These are phyloP conservation scores for Clarias macrocephalus DNA, from an alignment of 2,113 vertebrate species.

Conservation along the genomic window DNA sequence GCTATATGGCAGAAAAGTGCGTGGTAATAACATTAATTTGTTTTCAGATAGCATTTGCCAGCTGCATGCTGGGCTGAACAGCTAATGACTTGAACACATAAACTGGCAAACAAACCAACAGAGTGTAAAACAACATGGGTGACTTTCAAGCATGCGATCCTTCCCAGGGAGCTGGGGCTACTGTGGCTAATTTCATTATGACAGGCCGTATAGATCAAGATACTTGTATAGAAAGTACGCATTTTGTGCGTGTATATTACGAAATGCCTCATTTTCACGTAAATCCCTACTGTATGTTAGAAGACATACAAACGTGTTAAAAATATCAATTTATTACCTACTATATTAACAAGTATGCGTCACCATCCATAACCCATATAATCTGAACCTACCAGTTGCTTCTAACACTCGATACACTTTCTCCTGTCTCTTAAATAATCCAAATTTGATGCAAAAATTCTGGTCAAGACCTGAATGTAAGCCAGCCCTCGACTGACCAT, in stretches of 20 bases:
- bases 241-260: not conserved
- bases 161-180: slow-evolving; percentile 24
- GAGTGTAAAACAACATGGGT: slow-evolving; percentile 56
- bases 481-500: not conserved
- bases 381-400: not conserved
- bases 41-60: slow-evolving; percentile 66
- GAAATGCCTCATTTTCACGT: not conserved
- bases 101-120: slow-evolving; percentile 58
- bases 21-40: slow-evolving; percentile 65
- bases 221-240: not conserved
- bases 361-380: not conserved
- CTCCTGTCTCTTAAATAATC: not conserved
- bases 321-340: not conserved
- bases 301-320: not conserved
- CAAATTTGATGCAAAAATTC: slow-evolving; percentile 2
- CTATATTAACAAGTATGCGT: not conserved
- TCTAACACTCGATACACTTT: not conserved
- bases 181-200: slow-evolving; percentile 8
- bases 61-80: slow-evolving; percentile 54
- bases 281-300: not conserved
- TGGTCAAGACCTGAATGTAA: not conserved
- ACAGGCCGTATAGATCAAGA: not conserved
- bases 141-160: slow-evolving; percentile 31
- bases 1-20: slow-evolving; percentile 52
- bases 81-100: slow-evolving; percentile 54